These are phyloP conservation scores for Ceratoteleas bidentatus DNA, from an alignment of 1,140 invertebrate genomes.

Conservation along the genomic window DNA sequence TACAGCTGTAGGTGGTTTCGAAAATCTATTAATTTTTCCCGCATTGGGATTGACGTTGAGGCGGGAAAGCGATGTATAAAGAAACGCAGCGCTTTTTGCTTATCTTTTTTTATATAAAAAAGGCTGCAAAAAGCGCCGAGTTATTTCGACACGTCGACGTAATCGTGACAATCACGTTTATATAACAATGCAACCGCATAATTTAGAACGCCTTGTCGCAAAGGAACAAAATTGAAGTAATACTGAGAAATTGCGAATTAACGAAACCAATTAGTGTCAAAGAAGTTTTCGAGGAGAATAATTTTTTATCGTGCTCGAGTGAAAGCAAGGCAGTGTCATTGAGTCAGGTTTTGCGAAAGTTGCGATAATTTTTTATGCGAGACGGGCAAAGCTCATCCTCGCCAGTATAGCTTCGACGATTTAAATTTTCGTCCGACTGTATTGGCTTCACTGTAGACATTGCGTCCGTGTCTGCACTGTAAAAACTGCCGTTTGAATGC, in stretches of 20 bases:
- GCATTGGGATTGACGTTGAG: background rate
- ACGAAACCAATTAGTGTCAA: no score
- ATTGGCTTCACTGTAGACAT: slow-evolving; percentile 39
- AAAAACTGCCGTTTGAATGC: no score
- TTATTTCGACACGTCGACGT: background rate
- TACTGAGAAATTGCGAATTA: no score
- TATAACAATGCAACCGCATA: background rate
- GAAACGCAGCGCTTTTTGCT: slow-evolving; percentile 3
- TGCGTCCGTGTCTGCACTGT: slow-evolving; percentile 54
- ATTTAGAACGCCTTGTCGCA: no score
- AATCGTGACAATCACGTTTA: background rate
- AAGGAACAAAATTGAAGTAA: no score
- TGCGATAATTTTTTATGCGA: slow-evolving; percentile 12
- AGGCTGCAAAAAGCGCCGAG: background rate
- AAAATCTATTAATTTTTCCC: slow-evolving; percentile 26
- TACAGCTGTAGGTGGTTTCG: slow-evolving; percentile 14
- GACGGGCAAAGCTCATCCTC: slow-evolving; percentile 16
- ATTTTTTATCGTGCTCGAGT: no score
- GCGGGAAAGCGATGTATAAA: background rate
- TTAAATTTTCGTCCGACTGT: slow-evolving; percentile 48
- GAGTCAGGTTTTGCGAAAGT: slow-evolving; percentile 7
- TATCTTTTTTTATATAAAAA: no score
- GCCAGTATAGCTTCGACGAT: slow-evolving; percentile 11
- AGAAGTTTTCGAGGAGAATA: no score
- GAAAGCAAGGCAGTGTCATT: background rate